Base-by-base conservation (phyloP, 1,140 invertebrate genomes). In the Drosophila kohkoa region DNA sequence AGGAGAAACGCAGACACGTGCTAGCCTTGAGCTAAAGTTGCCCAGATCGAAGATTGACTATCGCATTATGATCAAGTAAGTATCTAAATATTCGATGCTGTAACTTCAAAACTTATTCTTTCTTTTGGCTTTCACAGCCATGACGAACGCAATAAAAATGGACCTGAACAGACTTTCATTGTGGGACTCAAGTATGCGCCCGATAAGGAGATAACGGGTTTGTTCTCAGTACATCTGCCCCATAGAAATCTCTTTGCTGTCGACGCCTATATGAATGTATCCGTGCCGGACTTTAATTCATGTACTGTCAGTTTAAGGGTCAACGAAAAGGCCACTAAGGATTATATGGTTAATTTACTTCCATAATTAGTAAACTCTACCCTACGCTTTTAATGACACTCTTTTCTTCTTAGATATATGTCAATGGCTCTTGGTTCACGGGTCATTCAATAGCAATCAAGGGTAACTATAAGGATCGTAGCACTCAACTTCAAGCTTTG, bases 371-470 rank as follows among this genome's bases (percentile, higher is more conserved):
- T 6, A 6, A 11, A 5, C 11, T 55, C 16, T 11, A 32, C 5
- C 7, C 30, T 32, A 32, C 6, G 5, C 30, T 1, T 32, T 5
- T 5, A 30, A 35, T 8, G 15, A 8, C 3, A 8, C 2, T 5
- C 1, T n/a, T 13, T 7, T 28, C 49, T 68, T 79, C 4, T 16
- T 74, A 96, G 93, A 87, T 96, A 4, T 95, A 96, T 46, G 93
- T 96, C 32, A 93, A 94, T 3, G 96, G 96, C 0, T 94, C 95
- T 0, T 97, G 96, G 96, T 97, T 97, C 82, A 96, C 95, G 64
- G 96, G 96, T 1, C 95, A 96, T 58, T 96, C 95, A 45, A 93
- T 96, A 28, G 94, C 94, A 3, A 92, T 95, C 0, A 94, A 94
- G 46, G 96, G 96, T 1, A 93, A 94, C 5, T 97, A 97, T 79